These are phyloP conservation scores for Spilosoma lubricipeda DNA, from an alignment of 2,888 invertebrate species.

Conservation along the genomic window DNA sequence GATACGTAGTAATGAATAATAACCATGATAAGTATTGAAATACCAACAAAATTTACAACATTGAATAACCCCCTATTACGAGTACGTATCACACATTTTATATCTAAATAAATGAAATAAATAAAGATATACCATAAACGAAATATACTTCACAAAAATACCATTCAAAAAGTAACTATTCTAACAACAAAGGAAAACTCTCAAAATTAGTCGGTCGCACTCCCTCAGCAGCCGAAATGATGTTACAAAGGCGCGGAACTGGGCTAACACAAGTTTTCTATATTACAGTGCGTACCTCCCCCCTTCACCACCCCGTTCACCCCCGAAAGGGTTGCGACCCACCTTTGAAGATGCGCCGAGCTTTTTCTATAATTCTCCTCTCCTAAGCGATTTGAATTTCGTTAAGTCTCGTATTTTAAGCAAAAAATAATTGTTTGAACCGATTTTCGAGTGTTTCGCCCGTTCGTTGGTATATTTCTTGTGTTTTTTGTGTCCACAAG, in stretches of 20 bases:
- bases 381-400: constrained; percentile 86
- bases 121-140: background rate
- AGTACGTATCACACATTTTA: background rate
- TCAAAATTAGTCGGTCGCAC: constrained; percentile 57
- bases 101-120: too few relatives aligned
- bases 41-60: too few relatives aligned
- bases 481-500: constrained; percentile 53
- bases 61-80: background rate
- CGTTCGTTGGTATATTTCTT: constrained; percentile 58
- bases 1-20: background rate
- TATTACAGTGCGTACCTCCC: constrained; percentile 80
- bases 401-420: constrained; percentile 84
- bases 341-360: constrained; percentile 85
- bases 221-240: constrained; percentile 82
- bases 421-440: constrained; percentile 84
- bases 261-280: constrained; percentile 87
- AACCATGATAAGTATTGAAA: too few relatives aligned
- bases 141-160: background rate
- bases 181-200: constrained; percentile 53
- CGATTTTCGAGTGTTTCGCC: constrained; percentile 76
- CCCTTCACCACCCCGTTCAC: constrained; percentile 46
- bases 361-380: constrained; percentile 84
- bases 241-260: constrained; percentile 86
- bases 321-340: constrained; percentile 79
- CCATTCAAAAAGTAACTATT: background rate